Evolutionary conservation across 1,140 invertebrate genomes (phyloP), one percentile per base, ranked within the genome.

Genomic region (Rhopalosiphum maidis): DNA sequence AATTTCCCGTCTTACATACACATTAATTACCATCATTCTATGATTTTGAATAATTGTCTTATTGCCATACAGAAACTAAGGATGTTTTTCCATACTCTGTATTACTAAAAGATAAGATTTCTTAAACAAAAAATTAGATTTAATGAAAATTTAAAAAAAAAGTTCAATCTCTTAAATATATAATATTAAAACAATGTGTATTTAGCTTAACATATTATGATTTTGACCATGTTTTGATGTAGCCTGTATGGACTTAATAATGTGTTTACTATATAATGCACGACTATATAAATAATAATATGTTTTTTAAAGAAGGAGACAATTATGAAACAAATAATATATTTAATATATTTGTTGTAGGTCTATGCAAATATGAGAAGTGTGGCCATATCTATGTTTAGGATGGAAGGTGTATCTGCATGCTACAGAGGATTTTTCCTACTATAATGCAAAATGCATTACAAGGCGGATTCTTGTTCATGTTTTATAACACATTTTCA

Each of bases 401-500:
- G 94, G 48, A 96, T 95, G 18, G 98, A 99, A 96, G 98, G 98
- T 0, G 91, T 96, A 41, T 95, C 94, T 41, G 96, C 97, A 6
- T 96, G 99, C 94, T 99, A 97, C 95, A 97, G 97, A 95, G 99
- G 99, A 8, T 94, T 99, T 0, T 96, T 46, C 98, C 98, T 22
- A 97, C 98, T 23, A 94, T 99, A 91, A 95, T 98, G n/a, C 98
- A 98, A 95, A 97, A 98, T 94, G 97, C 97, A 7, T 98, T 99
- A 30, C 97, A 99, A 95, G 96, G 97, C 94, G 99, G 98, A 18
- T 95, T 97, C 23, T 98, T 98, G 95, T 99, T 99, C 96, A 97
- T 97, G 94, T 97, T 97, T 68, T 99, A 99, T 95, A 95, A 96
- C 90, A 93, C 15, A 48, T 86, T 93, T 85, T 85, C 91, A n/a